Evolutionary conservation across 2,797 vertebrate species (phyloP), one percentile per base, ranked within the genome.

Genomic region (Acestrorhynchus altus): DNA sequence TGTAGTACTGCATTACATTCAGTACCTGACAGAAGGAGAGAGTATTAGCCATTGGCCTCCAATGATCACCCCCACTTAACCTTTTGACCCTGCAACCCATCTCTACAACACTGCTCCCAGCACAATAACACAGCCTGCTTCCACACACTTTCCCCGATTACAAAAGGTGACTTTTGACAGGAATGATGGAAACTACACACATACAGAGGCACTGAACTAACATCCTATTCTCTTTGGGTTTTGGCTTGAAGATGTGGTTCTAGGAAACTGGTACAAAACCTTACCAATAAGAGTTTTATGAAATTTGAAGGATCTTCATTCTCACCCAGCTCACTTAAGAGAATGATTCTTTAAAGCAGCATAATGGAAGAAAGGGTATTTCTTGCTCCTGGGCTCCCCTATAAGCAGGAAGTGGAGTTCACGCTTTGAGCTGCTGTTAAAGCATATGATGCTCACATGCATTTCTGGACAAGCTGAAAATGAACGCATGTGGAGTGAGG

Each of bases 31-130:
- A 80, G 72, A 64, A 64, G 56, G 56, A 57, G 72, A 28, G 56
- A 69, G 26, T 57, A 60, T 79, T 72, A 72, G 76, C 66, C 65
- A 57, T 70, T 60, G 84, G 61, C 77, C 81, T 79, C 74, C 73
- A 54, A 78, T 86, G 84, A 86, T 80, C 64, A 84, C 79, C 74
- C 70, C 80, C 85, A 85, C 85, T 89, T 89, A 81, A 84, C 81
- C 85, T 85, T 74, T 61, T 84, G 82, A 72, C 83, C 79, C 82
- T 77, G 70, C 73, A 81, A 74, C 51, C 81, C 81, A 61, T 72
- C 56, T 68, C 80, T 44, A 74, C 56, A 42, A 74, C 72, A 76
- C 79, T 44, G 42, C 64, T 72, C 26, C 28, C 22, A 15, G 61
- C 49, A 76, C 72, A 78, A 70, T 59, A 77, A 57, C 57, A 77